Base-by-base conservation (phyloP, 2,113 vertebrate genomes). In the Fulmarus glacialis region DNA sequence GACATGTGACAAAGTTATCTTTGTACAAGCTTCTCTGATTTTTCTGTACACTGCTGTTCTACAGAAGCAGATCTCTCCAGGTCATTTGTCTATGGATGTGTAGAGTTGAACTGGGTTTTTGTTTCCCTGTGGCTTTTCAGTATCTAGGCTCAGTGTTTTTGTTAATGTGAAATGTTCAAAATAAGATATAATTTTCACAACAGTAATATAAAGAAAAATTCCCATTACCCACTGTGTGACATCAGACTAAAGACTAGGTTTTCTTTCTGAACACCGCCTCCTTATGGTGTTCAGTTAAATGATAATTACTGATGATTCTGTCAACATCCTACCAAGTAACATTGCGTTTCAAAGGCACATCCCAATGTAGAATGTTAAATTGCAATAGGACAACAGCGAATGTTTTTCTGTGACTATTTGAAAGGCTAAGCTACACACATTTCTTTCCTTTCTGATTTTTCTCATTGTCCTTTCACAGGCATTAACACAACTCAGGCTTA, bases 401-500 rank as follows among this genome's bases (percentile, higher is more conserved):
- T 79, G 38, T 67, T 92, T 94, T 90, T 40, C 26, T 60, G 21
- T 88, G 36, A 30, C 87, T 87, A 30, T 87, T 95, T 96, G 82
- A 97, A 97, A 93, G 81, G 59, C 75, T 79, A 45, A 92, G 43
- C 30, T 36, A 38, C 48, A 42, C 14, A 36, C n/a, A 74, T 62
- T 92, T 70, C 30, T 94, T 86, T 84, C 50, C 38, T 79, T 83
- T 87, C 64, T 95, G 47, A 38, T 59, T 97, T 96, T 97, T 94
- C 89, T 94, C 43, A 43, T 95, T 97, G 94, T 96, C 74, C 58
- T 97, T 97, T 97, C 87, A 66, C 19, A 67, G 94, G 67, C 56
- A 56, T 82, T 88, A 97, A 90, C 36, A 67, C 22, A 86, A 53
- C 48, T 43, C 75, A 88, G 58, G 62, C 75, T 89, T 93, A 32